Percentiles rank a stretch among this genome's conserved stretches.
These are phyloP conservation scores for Caenorhabditis sp. DNA, from an alignment of 2,888 invertebrate species.

Conservation along the genomic window DNA sequence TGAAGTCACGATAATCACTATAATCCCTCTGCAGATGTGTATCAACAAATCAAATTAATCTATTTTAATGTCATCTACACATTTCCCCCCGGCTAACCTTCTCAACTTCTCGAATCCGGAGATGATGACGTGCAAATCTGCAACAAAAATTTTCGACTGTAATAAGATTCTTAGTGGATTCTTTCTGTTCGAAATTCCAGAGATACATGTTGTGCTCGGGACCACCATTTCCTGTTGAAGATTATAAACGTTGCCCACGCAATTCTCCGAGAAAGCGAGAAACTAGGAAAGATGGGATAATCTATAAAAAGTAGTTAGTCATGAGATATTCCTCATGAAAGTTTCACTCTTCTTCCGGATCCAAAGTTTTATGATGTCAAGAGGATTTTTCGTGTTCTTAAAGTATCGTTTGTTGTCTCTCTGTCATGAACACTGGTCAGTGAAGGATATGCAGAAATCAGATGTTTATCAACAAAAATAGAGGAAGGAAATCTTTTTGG, in stretches of 20 bases:
- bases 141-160: conserved; percentile 2
- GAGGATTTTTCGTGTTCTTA: conserved; percentile 19
- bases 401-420: conserved; percentile 16
- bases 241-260: not conserved
- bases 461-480: conserved; percentile 27
- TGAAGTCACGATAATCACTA: conserved; percentile 23
- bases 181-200: not conserved
- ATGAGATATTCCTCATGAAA: conserved; percentile 32
- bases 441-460: conserved; percentile 16
- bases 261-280: not conserved
- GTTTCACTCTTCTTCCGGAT: conserved; percentile 33
- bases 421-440: conserved; percentile 29
- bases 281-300: conserved; percentile 13
- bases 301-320: conserved; percentile 40
- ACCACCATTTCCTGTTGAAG: conserved; percentile 10
- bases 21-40: not conserved
- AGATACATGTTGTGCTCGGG: not conserved
- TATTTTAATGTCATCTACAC: conserved; percentile 22
- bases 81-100: conserved; percentile 17
- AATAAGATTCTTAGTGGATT: too few relatives aligned
- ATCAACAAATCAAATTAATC: conserved; percentile 30
- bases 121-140: conserved; percentile 30
- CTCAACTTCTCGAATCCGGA: not conserved
- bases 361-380: conserved; percentile 25
- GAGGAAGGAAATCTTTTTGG: conserved; percentile 19